Evolutionary conservation across 1,140 invertebrate species (phyloP).

Genomic region (Drosophila burlai): DNA sequence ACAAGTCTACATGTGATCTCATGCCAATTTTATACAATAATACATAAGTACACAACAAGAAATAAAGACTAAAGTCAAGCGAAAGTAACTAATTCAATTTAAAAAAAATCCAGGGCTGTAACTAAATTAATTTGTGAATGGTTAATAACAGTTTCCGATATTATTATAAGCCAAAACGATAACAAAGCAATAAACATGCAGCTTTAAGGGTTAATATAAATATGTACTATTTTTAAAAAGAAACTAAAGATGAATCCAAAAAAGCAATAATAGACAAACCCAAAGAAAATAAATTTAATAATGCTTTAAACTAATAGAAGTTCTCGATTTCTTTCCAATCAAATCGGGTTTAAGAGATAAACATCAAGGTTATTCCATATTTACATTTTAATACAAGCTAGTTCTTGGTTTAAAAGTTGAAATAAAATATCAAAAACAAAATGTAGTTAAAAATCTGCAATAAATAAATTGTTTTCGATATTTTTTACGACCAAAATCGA

Average conservation of each 20-base stretch:
- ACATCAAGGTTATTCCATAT: too few species aligned
- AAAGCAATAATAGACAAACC: too few species aligned
- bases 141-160: neutral
- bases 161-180: neutral
- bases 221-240: too few species aligned
- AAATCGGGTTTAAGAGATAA: neutral
- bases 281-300: neutral
- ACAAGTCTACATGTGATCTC: too few species aligned
- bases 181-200: neutral
- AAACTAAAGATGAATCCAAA: too few species aligned
- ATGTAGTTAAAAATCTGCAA: neutral
- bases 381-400: neutral
- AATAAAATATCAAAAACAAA: neutral
- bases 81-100: neutral
- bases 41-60: neutral
- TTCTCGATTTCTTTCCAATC: neutral
- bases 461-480: neutral
- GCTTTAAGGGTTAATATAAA: neutral
- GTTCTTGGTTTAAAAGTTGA: neutral
- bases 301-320: neutral
- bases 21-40: neutral
- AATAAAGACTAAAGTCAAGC: too few species aligned
- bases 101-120: neutral
- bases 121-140: neutral
- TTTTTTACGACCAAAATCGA: rapidly evolving